These are phyloP conservation scores for Trichoplusia ni DNA, from an alignment of 1,140 invertebrate species.

Conservation along the genomic window DNA sequence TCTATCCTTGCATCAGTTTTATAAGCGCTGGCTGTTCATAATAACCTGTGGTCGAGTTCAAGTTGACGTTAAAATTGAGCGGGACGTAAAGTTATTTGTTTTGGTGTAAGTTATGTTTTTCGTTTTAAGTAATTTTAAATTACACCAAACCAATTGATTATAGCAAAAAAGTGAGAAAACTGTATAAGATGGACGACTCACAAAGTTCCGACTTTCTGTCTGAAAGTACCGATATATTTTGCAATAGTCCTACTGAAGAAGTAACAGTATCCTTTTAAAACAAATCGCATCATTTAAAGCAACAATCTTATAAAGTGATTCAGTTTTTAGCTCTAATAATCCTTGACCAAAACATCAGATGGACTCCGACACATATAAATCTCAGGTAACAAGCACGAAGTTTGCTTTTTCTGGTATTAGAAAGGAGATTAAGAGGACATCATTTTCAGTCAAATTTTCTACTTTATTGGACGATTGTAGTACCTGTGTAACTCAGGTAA, in stretches of 20 bases:
- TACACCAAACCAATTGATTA: neutral
- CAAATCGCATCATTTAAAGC: no score
- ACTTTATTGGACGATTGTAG: constrained; percentile 51
- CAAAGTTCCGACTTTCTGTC: constrained; percentile 55
- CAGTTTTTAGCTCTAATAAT: no score
- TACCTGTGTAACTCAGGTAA: constrained; percentile 56
- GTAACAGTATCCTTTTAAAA: constrained; percentile 46
- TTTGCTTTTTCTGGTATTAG: constrained; percentile 14
- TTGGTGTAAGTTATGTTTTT: no score
- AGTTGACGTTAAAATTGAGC: no score
- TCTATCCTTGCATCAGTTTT: no score
- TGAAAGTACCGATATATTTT: constrained; percentile 35
- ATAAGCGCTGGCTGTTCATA: no score
- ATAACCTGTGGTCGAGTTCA: no score
- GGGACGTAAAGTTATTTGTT: no score
- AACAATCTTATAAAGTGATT: no score
- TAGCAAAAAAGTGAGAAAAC: neutral
- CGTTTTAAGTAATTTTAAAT: no score
- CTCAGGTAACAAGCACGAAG: constrained; percentile 46
- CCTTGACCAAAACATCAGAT: constrained; percentile 40
- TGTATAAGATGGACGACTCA: constrained; percentile 50
- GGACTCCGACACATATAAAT: constrained; percentile 44
- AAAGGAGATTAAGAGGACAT: constrained; percentile 30
- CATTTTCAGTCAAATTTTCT: constrained; percentile 40
- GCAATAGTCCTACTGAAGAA: constrained; percentile 23